phyloP scores from a whole-genome alignment of 2,888 invertebrate species.

The Spodoptera exigua region DNA sequence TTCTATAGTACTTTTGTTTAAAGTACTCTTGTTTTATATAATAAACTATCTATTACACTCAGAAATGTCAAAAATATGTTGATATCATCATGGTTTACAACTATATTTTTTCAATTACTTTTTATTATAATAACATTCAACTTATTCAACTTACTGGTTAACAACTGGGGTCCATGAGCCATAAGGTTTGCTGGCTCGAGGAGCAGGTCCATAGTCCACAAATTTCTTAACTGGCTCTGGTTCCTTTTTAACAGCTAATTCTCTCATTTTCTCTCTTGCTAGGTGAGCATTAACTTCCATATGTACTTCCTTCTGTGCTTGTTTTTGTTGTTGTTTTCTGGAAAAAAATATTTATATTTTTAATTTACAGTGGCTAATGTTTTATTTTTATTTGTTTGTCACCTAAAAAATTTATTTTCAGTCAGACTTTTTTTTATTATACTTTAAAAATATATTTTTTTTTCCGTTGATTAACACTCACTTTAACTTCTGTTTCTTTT shows the following conservation, averaged over 20 bases:
- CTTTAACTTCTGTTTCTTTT: slow-evolving; percentile 78
- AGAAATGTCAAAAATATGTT: no score
- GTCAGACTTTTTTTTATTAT: no score
- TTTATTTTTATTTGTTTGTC: no score
- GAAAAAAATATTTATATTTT: slow-evolving; percentile 7
- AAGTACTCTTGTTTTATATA: no score
- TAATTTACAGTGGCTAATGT: background rate
- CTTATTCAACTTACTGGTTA: slow-evolving; percentile 83
- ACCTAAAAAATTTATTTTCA: no score
- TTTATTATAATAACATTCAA: background rate
- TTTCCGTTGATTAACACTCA: no score
- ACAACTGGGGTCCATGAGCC: slow-evolving; percentile 93
- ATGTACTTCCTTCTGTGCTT: slow-evolving; percentile 74
- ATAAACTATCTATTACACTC: no score
- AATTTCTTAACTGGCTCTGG: slow-evolving; percentile 45
- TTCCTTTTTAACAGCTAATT: slow-evolving; percentile 80
- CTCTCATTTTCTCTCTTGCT: slow-evolving; percentile 86
- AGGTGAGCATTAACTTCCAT: slow-evolving; percentile 78
- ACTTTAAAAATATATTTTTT: no score
- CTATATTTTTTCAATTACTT: no score
- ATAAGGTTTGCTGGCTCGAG: slow-evolving; percentile 91
- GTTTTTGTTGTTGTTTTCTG: slow-evolving; percentile 79
- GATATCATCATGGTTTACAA: no score
- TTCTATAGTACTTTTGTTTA: no score
- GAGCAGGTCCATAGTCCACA: slow-evolving; percentile 83